Evolutionary conservation across 1,140 invertebrate genomes (phyloP).

Genomic region (Cataglyphis hispanica): DNA sequence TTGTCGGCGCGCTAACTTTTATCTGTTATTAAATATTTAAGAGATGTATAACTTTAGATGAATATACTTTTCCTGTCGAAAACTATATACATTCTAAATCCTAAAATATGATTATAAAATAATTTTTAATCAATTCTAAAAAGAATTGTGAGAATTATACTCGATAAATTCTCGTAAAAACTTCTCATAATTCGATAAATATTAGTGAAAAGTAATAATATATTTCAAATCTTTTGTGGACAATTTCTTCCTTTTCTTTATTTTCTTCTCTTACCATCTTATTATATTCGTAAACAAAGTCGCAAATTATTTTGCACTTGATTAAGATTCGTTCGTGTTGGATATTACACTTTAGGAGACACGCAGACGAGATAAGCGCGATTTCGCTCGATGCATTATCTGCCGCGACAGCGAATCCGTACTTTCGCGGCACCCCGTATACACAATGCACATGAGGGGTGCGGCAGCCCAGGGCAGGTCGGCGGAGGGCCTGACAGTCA

Average conservation of each 20-base stretch:
- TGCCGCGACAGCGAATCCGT: slow-evolving; percentile 39
- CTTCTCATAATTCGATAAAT: not conserved
- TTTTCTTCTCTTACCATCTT: no score
- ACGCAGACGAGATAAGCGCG: not conserved
- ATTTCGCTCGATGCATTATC: not conserved
- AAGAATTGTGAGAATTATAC: no score
- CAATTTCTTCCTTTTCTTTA: not conserved
- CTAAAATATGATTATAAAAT: no score
- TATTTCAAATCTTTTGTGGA: not conserved
- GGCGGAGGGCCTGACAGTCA: slow-evolving; percentile 81
- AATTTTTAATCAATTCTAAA: no score
- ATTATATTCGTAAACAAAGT: not conserved
- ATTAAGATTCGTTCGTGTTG: not conserved
- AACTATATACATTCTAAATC: no score
- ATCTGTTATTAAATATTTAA: no score
- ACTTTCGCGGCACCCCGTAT: slow-evolving; percentile 77
- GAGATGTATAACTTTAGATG: no score
- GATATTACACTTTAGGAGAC: not conserved
- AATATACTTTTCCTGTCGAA: no score
- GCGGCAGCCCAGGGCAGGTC: slow-evolving; percentile 78
- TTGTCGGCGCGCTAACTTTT: not conserved
- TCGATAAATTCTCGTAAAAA: not conserved
- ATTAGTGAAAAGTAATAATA: not conserved
- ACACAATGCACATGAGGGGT: slow-evolving; percentile 77
- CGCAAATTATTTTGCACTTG: not conserved